Percentiles rank a stretch among this genome's conserved stretches.
Evolutionary conservation across 2,113 vertebrate species (phyloP).

Genomic region (Tupaia chinensis): DNA sequence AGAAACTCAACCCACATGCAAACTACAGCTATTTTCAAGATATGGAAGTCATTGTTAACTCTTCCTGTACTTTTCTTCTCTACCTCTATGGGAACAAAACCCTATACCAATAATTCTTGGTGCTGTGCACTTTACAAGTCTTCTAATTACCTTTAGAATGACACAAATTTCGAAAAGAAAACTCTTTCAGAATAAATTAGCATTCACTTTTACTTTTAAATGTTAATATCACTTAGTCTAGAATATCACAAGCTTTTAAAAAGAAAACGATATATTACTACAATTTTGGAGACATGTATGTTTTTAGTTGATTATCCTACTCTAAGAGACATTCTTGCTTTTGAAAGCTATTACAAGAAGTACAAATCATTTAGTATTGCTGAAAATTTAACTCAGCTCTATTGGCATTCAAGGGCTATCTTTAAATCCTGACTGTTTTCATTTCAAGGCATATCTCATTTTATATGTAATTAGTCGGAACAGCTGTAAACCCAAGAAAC

Average conservation of each 20-base stretch:
- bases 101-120: background rate
- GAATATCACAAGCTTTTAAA: background rate
- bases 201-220: conserved; percentile 23
- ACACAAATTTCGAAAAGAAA: conserved; percentile 3
- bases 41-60: background rate
- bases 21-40: background rate
- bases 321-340: background rate
- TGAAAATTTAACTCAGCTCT: conserved; percentile 7
- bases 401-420: background rate
- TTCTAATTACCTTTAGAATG: background rate
- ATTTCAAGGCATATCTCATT: background rate
- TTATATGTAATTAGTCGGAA: background rate
- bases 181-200: conserved; percentile 14
- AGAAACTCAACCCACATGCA: background rate
- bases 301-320: background rate
- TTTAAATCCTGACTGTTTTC: conserved; percentile 11
- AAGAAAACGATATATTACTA: conserved; percentile 7
- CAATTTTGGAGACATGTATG: conserved; percentile 27
- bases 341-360: background rate
- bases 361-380: conserved; percentile 28
- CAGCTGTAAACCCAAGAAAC: background rate
- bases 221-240: conserved; percentile 5
- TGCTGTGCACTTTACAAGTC: background rate
- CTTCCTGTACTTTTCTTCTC: background rate
- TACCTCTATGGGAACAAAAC: background rate